phyloP scores from a whole-genome alignment of 2,888 invertebrate genomes.

The Xanthorhoe spadicearia region DNA sequence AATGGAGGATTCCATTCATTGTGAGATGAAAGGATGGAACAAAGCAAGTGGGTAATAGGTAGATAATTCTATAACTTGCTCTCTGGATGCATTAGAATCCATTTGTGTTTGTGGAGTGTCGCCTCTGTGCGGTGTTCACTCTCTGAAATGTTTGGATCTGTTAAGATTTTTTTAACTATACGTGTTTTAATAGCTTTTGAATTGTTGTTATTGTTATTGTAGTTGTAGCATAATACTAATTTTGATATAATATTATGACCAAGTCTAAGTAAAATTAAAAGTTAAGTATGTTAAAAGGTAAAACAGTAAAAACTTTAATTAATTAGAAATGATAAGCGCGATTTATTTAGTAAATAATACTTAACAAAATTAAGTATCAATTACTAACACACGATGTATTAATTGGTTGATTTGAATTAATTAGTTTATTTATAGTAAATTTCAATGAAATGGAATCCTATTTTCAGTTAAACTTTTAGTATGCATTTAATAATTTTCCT shows the following conservation, averaged over 20 bases:
- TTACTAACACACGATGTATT: no score
- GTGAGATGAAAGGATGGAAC: slow-evolving; percentile 69
- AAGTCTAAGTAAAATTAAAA: neutral
- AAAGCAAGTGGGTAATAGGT: slow-evolving; percentile 82
- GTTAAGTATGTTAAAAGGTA: neutral
- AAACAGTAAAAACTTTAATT: no score
- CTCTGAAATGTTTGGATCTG: slow-evolving; percentile 34
- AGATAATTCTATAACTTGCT: slow-evolving; percentile 74
- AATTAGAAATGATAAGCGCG: no score
- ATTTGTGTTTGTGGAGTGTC: slow-evolving; percentile 57
- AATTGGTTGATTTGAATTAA: no score
- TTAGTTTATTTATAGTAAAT: no score
- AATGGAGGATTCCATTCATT: slow-evolving; percentile 60
- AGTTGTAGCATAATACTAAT: neutral
- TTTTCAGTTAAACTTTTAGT: no score
- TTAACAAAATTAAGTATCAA: no score
- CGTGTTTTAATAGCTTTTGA: neutral
- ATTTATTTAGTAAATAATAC: no score
- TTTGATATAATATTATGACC: neutral
- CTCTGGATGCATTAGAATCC: slow-evolving; percentile 72
- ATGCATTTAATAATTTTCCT: no score
- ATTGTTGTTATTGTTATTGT: neutral
- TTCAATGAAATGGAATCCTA: no score
- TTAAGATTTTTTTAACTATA: slow-evolving; percentile 11
- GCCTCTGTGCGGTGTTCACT: slow-evolving; percentile 39